A percentile compares a stretch with the other conserved stretches of the same genome.
These are phyloP conservation scores for Popillia japonica DNA, from an alignment of 1,140 invertebrate genomes.

Conservation along the genomic window DNA sequence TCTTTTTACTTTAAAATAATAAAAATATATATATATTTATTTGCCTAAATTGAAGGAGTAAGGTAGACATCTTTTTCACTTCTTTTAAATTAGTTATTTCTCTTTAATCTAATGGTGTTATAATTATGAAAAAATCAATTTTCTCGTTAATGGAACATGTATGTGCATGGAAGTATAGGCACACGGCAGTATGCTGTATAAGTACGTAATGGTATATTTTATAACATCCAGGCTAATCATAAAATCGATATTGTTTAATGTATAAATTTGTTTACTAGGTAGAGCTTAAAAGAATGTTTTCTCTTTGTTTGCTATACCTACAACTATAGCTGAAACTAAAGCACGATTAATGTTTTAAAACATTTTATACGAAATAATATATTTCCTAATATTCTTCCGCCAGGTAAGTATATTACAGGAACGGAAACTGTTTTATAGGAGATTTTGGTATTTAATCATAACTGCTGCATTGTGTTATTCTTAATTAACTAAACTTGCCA, in stretches of 20 bases:
- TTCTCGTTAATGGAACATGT: neutral
- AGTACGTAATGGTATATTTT: constrained; percentile 7
- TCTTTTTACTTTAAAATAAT: no score
- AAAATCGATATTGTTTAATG: constrained; percentile 27
- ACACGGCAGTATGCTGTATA: neutral
- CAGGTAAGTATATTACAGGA: no score
- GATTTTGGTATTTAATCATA: no score
- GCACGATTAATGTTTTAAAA: no score
- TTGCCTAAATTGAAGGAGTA: no score
- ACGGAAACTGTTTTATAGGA: no score
- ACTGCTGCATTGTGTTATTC: no score
- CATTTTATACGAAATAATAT: no score
- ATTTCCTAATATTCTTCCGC: no score
- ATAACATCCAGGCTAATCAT: constrained; percentile 20
- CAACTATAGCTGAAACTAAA: neutral
- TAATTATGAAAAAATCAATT: neutral
- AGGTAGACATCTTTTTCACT: no score
- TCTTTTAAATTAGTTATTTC: neutral
- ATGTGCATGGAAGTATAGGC: neutral
- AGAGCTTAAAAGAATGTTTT: neutral
- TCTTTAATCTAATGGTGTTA: neutral
- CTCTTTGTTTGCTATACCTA: neutral
- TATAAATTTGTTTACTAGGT: neutral
- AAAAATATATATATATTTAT: no score
- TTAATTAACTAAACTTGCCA: no score